Conservation (phyloP, 2,888 invertebrate species). For the Harmothoe impar region DNA sequence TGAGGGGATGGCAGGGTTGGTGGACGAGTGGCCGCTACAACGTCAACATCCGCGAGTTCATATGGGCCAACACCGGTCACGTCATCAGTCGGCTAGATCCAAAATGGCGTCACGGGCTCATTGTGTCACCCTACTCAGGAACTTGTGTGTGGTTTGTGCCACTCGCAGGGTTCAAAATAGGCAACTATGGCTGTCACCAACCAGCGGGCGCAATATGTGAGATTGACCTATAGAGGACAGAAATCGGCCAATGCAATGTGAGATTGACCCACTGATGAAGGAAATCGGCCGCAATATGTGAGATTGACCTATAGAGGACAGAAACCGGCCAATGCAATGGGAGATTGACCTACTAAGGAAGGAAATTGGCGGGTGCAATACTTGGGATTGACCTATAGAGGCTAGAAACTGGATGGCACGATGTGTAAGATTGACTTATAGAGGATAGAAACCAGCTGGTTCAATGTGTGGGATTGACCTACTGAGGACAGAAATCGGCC, state of each 20-base stretch:
- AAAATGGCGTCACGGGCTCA: slow-evolving; percentile 48
- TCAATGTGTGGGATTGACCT: no score
- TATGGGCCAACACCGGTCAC: slow-evolving; percentile 37
- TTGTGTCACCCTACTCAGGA: slow-evolving; percentile 46
- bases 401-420: no score
- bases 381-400: slow-evolving; percentile 56
- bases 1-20: slow-evolving; percentile 64
- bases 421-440: no score
- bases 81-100: slow-evolving; percentile 60
- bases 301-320: slow-evolving; percentile 50
- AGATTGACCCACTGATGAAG: no score
- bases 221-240: slow-evolving; percentile 44
- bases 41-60: slow-evolving; percentile 57
- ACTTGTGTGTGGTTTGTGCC: slow-evolving; percentile 65
- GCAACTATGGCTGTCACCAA: slow-evolving; percentile 61
- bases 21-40: slow-evolving; percentile 60
- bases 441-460: no score
- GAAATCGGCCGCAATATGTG: slow-evolving; percentile 58
- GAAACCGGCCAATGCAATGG: no score
- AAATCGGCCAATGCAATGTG: no score
- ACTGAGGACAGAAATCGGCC: no score
- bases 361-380: slow-evolving; percentile 38
- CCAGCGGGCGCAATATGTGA: slow-evolving; percentile 58
- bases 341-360: no score
- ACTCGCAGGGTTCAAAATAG: slow-evolving; percentile 16